Conservation (phyloP, 1,140 invertebrate genomes). For the Sycophila sp. region DNA sequence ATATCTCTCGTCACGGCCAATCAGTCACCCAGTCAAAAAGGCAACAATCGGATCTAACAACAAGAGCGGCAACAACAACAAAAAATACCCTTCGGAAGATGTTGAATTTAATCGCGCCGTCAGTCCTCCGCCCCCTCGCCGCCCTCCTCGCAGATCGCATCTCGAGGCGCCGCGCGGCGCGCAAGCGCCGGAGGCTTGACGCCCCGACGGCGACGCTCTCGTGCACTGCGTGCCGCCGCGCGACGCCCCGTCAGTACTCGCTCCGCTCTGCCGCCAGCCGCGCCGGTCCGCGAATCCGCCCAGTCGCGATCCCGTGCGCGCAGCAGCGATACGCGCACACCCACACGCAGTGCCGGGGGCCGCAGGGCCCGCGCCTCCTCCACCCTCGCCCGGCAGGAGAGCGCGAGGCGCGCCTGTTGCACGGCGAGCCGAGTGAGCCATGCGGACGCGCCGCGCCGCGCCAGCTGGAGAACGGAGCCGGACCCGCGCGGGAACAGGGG, state of each 20-base stretch:
- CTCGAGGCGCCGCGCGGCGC: background rate
- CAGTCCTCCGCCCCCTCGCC: background rate
- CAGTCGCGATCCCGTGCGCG: background rate
- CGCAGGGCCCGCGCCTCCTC: background rate
- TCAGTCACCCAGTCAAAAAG: no score
- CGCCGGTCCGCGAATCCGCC: background rate
- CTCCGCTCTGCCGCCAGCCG: slow-evolving; percentile 5
- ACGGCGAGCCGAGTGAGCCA: background rate
- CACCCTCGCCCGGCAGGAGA: background rate
- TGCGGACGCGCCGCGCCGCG: background rate
- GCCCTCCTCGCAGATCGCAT: no score
- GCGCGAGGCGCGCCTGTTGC: background rate
- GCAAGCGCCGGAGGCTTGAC: slow-evolving; percentile 1
- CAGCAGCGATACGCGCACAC: background rate
- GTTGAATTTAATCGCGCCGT: background rate
- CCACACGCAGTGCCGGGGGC: background rate
- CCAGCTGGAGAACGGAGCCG: background rate
- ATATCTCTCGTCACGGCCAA: no score
- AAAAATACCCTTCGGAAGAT: no score
- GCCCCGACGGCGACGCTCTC: background rate
- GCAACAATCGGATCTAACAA: no score
- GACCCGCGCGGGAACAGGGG: no score
- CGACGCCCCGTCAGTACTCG: background rate
- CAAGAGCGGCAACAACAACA: background rate
- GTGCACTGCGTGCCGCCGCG: background rate